phyloP scores from a whole-genome alignment of 37 sponge, comb jelly and placozoan species.

The Ephydatia muelleri region DNA sequence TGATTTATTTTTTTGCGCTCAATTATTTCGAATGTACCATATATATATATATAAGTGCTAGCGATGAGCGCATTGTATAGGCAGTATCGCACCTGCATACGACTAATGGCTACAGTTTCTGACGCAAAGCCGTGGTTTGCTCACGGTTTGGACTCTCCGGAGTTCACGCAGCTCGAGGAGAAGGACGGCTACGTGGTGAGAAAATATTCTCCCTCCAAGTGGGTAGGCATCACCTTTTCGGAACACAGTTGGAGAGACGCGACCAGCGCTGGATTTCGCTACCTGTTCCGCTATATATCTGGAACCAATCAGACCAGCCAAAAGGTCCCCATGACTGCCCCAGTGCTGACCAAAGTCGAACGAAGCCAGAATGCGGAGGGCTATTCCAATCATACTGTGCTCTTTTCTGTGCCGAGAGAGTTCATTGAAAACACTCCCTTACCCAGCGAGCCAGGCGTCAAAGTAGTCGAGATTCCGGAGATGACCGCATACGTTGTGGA shows the following conservation, averaged over 20 bases:
- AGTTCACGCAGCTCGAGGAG: neutral
- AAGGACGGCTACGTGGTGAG: slow-evolving; percentile 10
- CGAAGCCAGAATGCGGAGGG: neutral
- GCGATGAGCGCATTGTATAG: neutral
- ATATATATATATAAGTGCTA: neutral
- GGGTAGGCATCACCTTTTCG: neutral
- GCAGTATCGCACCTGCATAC: neutral
- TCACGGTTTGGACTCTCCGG: neutral
- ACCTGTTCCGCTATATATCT: slow-evolving; percentile 8
- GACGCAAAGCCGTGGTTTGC: neutral
- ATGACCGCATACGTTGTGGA: slow-evolving; percentile 6
- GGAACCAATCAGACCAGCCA: slow-evolving; percentile 4
- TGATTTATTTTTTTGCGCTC: no score
- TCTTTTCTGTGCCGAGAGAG: neutral
- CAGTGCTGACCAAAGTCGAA: neutral
- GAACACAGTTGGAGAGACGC: neutral
- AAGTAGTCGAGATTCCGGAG: neutral
- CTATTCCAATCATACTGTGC: neutral
- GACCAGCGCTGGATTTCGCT: neutral
- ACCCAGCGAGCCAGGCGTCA: neutral
- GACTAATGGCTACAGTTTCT: neutral
- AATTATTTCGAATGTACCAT: no score
- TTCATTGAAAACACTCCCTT: neutral
- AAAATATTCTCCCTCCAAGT: neutral
- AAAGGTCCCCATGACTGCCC: slow-evolving; percentile 2